Evolutionary conservation across 1,140 invertebrate species (phyloP).

Genomic region (Caenorhabditis tropicalis): DNA sequence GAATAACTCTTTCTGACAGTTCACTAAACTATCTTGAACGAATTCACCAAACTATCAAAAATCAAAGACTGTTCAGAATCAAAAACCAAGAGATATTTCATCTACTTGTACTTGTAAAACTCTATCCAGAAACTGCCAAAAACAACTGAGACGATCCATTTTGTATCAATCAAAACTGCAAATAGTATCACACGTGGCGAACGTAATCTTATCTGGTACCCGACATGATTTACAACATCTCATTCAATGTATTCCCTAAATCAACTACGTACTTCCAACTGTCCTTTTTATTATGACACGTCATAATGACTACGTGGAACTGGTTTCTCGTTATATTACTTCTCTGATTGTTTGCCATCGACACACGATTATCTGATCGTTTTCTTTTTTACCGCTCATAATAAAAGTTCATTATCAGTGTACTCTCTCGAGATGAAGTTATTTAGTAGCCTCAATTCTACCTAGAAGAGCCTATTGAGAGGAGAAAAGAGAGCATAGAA

Average conservation of each 20-base stretch:
- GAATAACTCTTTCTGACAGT: no score
- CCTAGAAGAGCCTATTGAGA: neutral
- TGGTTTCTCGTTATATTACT: neutral
- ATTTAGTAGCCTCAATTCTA: neutral
- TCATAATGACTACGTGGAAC: conserved; percentile 3
- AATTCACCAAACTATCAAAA: no score
- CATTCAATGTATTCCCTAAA: no score
- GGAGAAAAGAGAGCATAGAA: neutral
- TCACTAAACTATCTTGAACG: no score
- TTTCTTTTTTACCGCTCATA: neutral
- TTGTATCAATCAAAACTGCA: no score
- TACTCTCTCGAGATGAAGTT: neutral
- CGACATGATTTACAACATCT: neutral
- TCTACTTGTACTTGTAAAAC: no score
- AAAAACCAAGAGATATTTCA: no score
- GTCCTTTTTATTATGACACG: neutral
- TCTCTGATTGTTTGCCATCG: neutral
- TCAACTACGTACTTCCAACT: neutral
- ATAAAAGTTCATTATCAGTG: conserved; percentile 38
- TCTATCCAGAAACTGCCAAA: no score
- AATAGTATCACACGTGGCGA: no score
- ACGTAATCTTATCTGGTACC: no score
- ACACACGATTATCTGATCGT: neutral
- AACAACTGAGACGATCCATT: no score
- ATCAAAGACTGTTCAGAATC: no score